phyloP scores from a whole-genome alignment of 1,140 invertebrate genomes.

The Rhopalosiphum maidis region DNA sequence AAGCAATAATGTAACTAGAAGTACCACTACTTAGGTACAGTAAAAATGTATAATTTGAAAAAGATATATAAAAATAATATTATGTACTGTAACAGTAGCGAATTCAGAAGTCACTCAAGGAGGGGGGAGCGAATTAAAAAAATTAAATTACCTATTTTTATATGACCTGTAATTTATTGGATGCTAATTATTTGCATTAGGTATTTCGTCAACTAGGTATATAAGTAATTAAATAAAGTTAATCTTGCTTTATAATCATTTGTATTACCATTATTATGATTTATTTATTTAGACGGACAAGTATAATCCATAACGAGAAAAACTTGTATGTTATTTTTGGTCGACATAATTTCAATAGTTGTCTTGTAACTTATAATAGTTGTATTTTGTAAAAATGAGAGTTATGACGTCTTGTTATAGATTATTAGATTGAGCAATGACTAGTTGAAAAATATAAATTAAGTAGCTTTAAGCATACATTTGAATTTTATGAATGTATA shows the following conservation, averaged over 20 bases:
- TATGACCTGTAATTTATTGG: too few species aligned
- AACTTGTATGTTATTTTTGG: constrained; percentile 1
- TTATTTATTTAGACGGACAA: neutral
- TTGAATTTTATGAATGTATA: neutral
- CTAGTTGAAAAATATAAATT: neutral
- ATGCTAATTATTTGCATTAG: too few species aligned
- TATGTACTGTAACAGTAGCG: too few species aligned
- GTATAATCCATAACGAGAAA: neutral
- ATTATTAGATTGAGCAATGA: neutral
- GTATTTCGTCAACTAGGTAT: too few species aligned
- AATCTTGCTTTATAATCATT: neutral
- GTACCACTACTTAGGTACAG: too few species aligned
- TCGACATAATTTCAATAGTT: neutral
- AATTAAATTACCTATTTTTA: too few species aligned
- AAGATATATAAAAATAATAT: too few species aligned
- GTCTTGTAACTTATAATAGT: neutral
- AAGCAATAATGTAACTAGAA: too few species aligned
- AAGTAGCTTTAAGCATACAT: neutral
- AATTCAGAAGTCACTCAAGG: too few species aligned
- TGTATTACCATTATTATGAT: neutral
- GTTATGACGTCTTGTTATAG: neutral
- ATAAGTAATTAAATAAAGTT: too few species aligned
- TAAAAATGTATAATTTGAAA: too few species aligned
- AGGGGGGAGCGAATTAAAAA: too few species aligned
- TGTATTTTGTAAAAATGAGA: neutral